Evolutionary conservation across 2,113 vertebrate species (phyloP).

Genomic region (Bubo scandiacus): DNA sequence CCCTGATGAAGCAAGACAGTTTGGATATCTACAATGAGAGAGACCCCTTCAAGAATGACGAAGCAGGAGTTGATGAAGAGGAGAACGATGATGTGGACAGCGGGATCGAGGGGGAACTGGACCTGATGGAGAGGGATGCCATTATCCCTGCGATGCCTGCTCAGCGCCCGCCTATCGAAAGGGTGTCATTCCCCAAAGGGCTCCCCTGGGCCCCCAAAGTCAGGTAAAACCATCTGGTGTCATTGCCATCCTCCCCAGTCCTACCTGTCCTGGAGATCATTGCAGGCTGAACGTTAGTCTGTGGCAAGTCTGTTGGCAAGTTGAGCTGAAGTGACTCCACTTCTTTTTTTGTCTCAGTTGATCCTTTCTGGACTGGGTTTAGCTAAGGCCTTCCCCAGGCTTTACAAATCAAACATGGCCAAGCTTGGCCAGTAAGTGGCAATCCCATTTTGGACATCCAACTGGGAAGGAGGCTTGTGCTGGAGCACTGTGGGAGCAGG

Average conservation of each 20-base stretch:
- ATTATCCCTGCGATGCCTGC: constrained; percentile 75
- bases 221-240: constrained; percentile 74
- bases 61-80: constrained; percentile 86
- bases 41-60: constrained; percentile 95
- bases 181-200: constrained; percentile 90
- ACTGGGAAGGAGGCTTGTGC: neutral
- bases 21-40: constrained; percentile 95
- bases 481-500: accelerated
- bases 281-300: neutral
- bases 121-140: constrained; percentile 86
- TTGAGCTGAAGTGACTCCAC: neutral
- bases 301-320: neutral
- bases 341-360: neutral
- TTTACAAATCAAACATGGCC: neutral
- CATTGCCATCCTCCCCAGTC: neutral
- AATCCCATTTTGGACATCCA: neutral
- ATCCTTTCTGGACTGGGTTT: neutral
- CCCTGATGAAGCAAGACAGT: constrained; percentile 94
- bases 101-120: constrained; percentile 88
- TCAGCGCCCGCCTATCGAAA: constrained; percentile 75
- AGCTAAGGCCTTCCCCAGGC: neutral
- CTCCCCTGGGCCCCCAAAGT: constrained; percentile 98
- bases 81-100: constrained; percentile 84
- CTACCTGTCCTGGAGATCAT: neutral
- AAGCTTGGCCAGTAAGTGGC: neutral